phyloP scores from a whole-genome alignment of 2,888 invertebrate genomes.

The Timandra comae region DNA sequence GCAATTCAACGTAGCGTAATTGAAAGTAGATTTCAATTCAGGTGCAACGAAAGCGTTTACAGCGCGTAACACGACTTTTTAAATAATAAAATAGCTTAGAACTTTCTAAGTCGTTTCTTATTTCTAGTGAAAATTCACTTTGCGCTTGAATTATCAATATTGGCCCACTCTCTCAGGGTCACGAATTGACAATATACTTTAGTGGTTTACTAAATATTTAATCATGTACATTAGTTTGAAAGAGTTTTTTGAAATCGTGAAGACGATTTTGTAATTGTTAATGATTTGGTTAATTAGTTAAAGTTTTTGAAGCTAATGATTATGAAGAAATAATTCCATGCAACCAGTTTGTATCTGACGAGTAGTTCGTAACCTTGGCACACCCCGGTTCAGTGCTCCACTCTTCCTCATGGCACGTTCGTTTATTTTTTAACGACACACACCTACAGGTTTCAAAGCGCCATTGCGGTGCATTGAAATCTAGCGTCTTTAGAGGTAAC shows the following conservation, averaged over 20 bases:
- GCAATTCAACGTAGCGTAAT: constrained; percentile 39
- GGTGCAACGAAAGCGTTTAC: constrained; percentile 54
- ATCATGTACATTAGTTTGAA: too few species aligned
- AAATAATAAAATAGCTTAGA: constrained; percentile 44
- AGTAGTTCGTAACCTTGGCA: constrained; percentile 18
- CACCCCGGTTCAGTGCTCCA: constrained; percentile 19
- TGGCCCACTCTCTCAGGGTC: constrained; percentile 28
- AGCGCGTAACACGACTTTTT: constrained; percentile 50
- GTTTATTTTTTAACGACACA: constrained; percentile 28
- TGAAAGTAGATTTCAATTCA: constrained; percentile 50
- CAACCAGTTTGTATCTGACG: constrained; percentile 15
- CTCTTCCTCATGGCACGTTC: constrained; percentile 40
- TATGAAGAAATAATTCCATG: constrained; percentile 14
- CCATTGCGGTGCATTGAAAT: constrained; percentile 33
- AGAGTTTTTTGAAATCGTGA: background rate
- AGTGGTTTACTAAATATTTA: too few species aligned
- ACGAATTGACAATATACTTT: constrained; percentile 14
- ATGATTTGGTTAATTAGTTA: too few species aligned
- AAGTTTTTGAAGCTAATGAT: too few species aligned
- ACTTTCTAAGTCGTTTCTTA: constrained; percentile 57
- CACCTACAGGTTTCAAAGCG: constrained; percentile 23
- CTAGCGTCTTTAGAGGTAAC: constrained; percentile 55
- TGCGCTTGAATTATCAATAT: constrained; percentile 29
- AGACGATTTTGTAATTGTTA: too few species aligned
- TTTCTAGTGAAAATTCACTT: constrained; percentile 36